Base-by-base conservation (phyloP, 2,888 invertebrate species). In the Apotomis betuletana region DNA sequence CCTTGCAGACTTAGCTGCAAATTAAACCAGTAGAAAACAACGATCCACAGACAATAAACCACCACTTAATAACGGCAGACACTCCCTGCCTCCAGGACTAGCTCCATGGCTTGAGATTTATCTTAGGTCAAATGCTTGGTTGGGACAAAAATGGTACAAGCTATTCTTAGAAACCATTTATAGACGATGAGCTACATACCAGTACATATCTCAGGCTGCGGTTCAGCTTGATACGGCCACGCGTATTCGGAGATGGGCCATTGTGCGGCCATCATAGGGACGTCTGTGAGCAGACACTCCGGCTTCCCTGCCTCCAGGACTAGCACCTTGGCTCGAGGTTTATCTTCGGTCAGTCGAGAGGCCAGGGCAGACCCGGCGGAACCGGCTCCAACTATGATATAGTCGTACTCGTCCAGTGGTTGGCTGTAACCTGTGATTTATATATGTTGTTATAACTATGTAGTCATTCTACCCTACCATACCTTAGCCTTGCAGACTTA, bases 311-410 rank as follows among this genome's bases (percentile, higher is more conserved):
- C 95, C 83, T 96, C 96, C 9, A 96, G 80, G 0, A 96, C 86
- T 5, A 96, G 88, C 0, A 96, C 94, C 62, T 90, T 95, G 49
- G 94, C 85, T 65, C 78, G 82, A 0, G 91, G 92, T 73, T 91
- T 91, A 57, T 88, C 94, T 85, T 96, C 96, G 0, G 95, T 94
- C 0, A 97, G 89, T 1, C 97, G 93, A 77, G 96, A 95, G 0
- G 96, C 96, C 9, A 97, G 80, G 0, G 95, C 95, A 0, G 96
- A 95, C 0, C 97, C 97, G 0, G 95, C 95, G 0, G 96, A 95
- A 0, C 96, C 96, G 0, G 95, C 95, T 0, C 96, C 96, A 0
- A 96, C 92, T 36, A 96, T 90, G 4, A 96, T 90, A 78, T 96
- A 96, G 80, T 96, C 96, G 82, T 95, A 96, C 83, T 92, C 93